Conservation (phyloP, 30 jellyfish, hydroid and myxozoan species). For the Chironex yamaguchii region DNA sequence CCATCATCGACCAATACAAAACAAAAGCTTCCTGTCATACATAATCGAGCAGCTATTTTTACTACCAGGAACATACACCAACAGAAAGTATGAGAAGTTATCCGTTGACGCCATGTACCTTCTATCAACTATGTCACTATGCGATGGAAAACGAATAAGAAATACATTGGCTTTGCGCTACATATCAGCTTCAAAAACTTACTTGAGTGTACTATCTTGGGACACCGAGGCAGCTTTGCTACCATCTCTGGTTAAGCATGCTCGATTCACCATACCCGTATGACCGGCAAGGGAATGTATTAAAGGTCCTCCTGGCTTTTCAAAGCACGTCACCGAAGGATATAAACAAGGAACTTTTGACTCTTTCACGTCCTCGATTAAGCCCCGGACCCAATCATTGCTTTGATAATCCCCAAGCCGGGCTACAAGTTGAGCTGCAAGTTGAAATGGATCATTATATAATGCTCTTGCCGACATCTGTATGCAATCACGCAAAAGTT, state of each 20-base stretch:
- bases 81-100: too few relatives aligned
- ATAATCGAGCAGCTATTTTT: neutral
- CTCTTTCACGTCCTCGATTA: conserved; percentile 54
- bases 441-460: conserved; percentile 66
- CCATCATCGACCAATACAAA: too few relatives aligned
- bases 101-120: too few relatives aligned
- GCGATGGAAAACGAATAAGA: too few relatives aligned
- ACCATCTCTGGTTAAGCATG: conserved; percentile 60
- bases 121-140: too few relatives aligned
- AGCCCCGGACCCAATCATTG: conserved; percentile 4
- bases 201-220: conserved; percentile 71
- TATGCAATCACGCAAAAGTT: conserved; percentile 62
- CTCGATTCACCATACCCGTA: conserved; percentile 32
- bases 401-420: conserved; percentile 41
- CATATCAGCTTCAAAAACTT: neutral
- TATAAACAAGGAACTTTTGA: conserved; percentile 70
- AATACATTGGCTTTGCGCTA: too few relatives aligned
- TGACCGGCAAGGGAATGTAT: conserved; percentile 84
- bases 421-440: conserved; percentile 74
- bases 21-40: too few relatives aligned
- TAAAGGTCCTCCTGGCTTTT: conserved; percentile 86
- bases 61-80: too few relatives aligned
- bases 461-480: conserved; percentile 70
- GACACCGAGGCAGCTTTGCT: conserved; percentile 59
- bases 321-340: conserved; percentile 73